These are phyloP conservation scores for Cataglyphis livida DNA, from an alignment of 2,888 invertebrate genomes.

Conservation along the genomic window DNA sequence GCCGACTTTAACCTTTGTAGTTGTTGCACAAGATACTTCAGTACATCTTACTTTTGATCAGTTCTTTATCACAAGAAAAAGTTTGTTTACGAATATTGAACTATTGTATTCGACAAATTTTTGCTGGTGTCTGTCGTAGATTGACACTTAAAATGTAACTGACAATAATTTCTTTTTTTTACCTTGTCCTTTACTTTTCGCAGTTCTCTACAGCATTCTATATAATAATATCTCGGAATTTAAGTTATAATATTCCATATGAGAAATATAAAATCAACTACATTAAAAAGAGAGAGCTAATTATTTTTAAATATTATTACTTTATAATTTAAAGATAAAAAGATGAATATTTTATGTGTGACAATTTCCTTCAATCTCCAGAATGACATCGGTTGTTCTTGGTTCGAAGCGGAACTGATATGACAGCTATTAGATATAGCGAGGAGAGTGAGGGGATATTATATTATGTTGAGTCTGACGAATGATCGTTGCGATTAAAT, in stretches of 20 bases:
- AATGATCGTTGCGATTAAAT: conserved; percentile 27
- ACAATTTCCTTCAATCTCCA: conserved; percentile 16
- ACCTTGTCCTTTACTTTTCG: not conserved
- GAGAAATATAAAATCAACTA: not conserved
- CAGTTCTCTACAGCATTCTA: not conserved
- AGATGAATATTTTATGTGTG: not conserved
- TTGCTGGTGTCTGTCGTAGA: not conserved
- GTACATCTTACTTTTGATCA: not conserved
- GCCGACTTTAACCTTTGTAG: not conserved
- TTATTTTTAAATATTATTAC: not conserved
- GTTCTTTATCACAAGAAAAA: not conserved
- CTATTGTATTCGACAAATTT: not conserved
- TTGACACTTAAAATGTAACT: not conserved
- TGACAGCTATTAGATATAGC: conserved; percentile 16
- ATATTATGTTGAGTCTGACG: conserved; percentile 12
- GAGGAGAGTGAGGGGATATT: not conserved
- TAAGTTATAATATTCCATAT: not conserved
- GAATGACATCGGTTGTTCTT: conserved; percentile 8
- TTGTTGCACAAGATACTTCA: not conserved
- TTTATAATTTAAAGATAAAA: not conserved
- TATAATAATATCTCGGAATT: not conserved
- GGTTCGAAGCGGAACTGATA: conserved; percentile 26
- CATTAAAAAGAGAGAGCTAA: not conserved
- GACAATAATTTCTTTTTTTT: not conserved
- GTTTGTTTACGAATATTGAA: not conserved